phyloP scores from a whole-genome alignment of 2,797 vertebrate species.

The Oreochromis mossambicus region DNA sequence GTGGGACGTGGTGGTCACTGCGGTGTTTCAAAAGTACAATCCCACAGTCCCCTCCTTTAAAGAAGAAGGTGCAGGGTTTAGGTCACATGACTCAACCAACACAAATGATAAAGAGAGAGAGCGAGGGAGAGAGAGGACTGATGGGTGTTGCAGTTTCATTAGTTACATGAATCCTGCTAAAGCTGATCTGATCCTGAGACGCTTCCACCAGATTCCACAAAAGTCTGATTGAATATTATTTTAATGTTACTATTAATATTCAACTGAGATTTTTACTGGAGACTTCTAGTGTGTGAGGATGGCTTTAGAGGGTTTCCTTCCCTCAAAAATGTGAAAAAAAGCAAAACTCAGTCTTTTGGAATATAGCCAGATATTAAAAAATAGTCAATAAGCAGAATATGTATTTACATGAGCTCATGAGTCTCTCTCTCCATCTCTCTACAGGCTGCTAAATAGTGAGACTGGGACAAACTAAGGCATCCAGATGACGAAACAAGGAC shows the following conservation, averaged over 20 bases:
- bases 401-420: not conserved
- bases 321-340: not conserved
- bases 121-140: not conserved
- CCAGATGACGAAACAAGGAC: slow-evolving; percentile 59
- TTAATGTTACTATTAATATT: not conserved
- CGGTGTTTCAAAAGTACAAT: slow-evolving; percentile 26
- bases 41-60: not conserved
- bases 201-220: slow-evolving; percentile 31
- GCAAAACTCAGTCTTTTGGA: not conserved
- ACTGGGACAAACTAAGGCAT: slow-evolving; percentile 77
- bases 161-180: slow-evolving; percentile 3
- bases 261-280: slow-evolving; percentile 11
- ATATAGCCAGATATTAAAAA: not conserved
- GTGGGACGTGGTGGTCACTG: slow-evolving; percentile 32
- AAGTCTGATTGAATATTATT: slow-evolving; percentile 31
- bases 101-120: slow-evolving; percentile 3
- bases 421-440: slow-evolving; percentile 18
- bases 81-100: slow-evolving; percentile 30
- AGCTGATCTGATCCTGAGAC: slow-evolving; percentile 46
- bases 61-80: slow-evolving; percentile 1
- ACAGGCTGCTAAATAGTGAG: slow-evolving; percentile 47
- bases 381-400: not conserved
- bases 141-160: not conserved
- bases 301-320: slow-evolving; percentile 36
- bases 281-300: slow-evolving; percentile 26